Base-by-base conservation (phyloP, 2,113 vertebrate genomes). In the Hiodon alosoides region DNA sequence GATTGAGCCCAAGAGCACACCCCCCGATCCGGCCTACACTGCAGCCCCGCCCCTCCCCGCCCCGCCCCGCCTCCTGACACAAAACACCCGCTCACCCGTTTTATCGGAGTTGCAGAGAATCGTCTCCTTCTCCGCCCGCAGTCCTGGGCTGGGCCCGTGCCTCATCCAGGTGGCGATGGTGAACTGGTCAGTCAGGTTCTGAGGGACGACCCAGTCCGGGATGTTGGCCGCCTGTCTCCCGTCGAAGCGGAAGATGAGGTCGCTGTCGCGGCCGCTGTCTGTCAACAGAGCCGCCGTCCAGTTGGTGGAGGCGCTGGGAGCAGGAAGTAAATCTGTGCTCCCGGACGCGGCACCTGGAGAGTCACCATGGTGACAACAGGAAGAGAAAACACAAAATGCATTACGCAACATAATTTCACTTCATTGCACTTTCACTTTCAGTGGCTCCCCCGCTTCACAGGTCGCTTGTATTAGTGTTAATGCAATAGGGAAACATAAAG, bases 81-180 rank as follows among this genome's bases (percentile, higher is more conserved):
- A 31, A 31, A 31, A 13, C n/a, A 6, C 5, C 60, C 51, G 5
- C 91, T 91, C 84, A 98, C 97, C 97, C 0, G 96, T 98, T 81
- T 99, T 99, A 80, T 98, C 96, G 0, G 97, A 99, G 87, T 98
- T 99, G 80, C 97, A 99, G 73, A 99, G 95, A 67, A 99, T 90
- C 2, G 97, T 98, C 85, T 99, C 97, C 81, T 99, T 98, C 85
- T 99, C 97, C 0, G 94, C 96, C 82, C 97, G 90, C 81, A 96
- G 83, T 2, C 96, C 96, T 0, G 95, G 94, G 83, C 94, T 98
- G 66, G 97, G 96, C 0, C 95, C 96, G 0, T 99, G 97, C 77
- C 94, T 95, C 96, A 99, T 98, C 97, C 97, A 99, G 69, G 95
- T 94, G 11, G 93, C 92, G 79, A 99, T 95, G 69, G 96, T 98